phyloP scores from a whole-genome alignment of 2,888 invertebrate species.

The Melanotus villosus region DNA sequence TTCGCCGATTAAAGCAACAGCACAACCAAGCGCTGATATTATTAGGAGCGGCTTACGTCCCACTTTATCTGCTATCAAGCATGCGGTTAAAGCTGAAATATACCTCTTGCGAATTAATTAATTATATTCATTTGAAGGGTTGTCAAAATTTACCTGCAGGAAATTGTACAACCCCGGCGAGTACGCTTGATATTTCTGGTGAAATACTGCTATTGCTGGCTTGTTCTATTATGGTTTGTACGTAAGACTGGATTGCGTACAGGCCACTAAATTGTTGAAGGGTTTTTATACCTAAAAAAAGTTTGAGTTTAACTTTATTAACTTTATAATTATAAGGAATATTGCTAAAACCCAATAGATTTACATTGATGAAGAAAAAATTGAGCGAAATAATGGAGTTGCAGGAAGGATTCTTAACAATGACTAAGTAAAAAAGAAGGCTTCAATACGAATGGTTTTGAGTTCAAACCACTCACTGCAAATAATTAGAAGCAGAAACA shows the following conservation, averaged over 20 bases:
- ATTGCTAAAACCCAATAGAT: no score
- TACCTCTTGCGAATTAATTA: no score
- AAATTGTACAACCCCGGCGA: slow-evolving; percentile 71
- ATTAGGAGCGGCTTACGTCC: slow-evolving; percentile 73
- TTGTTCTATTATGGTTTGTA: slow-evolving; percentile 73
- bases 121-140: not conserved
- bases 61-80: slow-evolving; percentile 68
- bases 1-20: slow-evolving; percentile 69
- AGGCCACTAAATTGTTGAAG: slow-evolving; percentile 75
- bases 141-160: slow-evolving; percentile 67
- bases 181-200: slow-evolving; percentile 71
- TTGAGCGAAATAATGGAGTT: no score
- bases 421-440: no score
- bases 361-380: no score
- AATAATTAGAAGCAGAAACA: no score
- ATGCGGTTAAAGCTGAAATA: slow-evolving; percentile 16
- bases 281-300: slow-evolving; percentile 70
- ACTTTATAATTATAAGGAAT: no score
- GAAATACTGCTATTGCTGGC: slow-evolving; percentile 70
- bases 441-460: no score
- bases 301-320: no score
- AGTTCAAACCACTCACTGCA: no score
- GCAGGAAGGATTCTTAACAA: no score
- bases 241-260: slow-evolving; percentile 73
- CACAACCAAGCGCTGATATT: slow-evolving; percentile 72